phyloP scores from a whole-genome alignment of 2,797 vertebrate genomes.

The Lutjanus campechanus region DNA sequence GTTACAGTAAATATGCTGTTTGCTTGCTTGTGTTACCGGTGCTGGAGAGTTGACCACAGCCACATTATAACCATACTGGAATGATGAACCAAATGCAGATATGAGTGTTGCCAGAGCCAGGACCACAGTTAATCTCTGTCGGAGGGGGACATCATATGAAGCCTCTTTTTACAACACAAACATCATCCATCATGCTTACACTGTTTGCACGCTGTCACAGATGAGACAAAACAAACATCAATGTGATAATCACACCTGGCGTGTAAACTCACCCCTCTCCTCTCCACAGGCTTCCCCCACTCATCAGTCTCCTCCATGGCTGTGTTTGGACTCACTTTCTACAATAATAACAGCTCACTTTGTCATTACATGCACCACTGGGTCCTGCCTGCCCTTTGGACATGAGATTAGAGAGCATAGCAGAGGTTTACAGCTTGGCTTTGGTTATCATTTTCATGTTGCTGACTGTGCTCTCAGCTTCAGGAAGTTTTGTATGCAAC shows the following conservation, averaged over 20 bases:
- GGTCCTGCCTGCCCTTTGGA: conserved; percentile 75
- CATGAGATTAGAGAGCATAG: conserved; percentile 51
- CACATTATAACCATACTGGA: conserved; percentile 97
- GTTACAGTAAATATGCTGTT: not conserved
- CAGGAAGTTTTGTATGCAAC: conserved; percentile 5
- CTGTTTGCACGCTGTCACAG: not conserved
- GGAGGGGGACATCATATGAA: conserved; percentile 25
- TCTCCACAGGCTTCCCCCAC: conserved; percentile 54
- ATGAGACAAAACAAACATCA: conserved; percentile 21
- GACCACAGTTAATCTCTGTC: conserved; percentile 86
- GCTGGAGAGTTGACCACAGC: conserved; percentile 92
- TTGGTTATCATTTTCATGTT: conserved; percentile 32
- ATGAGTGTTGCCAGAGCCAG: conserved; percentile 86
- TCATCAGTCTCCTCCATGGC: conserved; percentile 65
- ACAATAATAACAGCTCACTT: conserved; percentile 20
- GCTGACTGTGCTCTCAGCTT: conserved; percentile 42
- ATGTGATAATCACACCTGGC: conserved; percentile 7
- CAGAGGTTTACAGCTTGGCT: conserved; percentile 47
- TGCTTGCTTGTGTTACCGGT: conserved; percentile 75
- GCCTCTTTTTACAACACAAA: conserved; percentile 4
- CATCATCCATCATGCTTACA: not conserved
- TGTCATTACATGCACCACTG: conserved; percentile 25
- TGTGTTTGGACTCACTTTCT: conserved; percentile 35
- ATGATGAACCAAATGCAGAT: conserved; percentile 93
- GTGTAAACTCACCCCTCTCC: conserved; percentile 80